Evolutionary conservation across 2,797 vertebrate species (phyloP).

Genomic region (Saguinus oedipus): DNA sequence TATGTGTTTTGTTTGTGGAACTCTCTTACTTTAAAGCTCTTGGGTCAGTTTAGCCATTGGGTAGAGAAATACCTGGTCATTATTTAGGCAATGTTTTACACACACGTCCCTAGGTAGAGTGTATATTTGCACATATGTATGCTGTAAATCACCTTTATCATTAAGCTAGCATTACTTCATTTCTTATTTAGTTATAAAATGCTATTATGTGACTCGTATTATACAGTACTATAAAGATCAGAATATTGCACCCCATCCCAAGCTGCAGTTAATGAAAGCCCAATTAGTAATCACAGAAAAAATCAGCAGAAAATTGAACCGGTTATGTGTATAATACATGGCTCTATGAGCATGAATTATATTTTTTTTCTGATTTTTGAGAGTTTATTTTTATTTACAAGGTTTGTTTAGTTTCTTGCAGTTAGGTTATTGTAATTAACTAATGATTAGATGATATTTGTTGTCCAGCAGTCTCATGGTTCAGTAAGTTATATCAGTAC

Average conservation of each 20-base stretch:
- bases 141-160: accelerated
- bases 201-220: not conserved
- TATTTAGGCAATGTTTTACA: not conserved
- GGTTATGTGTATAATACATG: accelerated
- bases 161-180: not conserved
- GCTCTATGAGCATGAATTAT: not conserved
- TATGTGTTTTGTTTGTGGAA: not conserved
- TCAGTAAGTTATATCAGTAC: accelerated
- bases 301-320: not conserved
- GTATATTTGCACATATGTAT: not conserved
- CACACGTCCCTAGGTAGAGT: accelerated
- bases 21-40: not conserved
- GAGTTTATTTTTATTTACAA: not conserved
- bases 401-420: not conserved
- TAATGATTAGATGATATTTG: not conserved
- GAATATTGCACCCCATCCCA: accelerated
- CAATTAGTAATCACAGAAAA: not conserved
- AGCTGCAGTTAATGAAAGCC: not conserved
- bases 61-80: not conserved
- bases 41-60: not conserved
- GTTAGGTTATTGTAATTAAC: not conserved
- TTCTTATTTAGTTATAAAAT: not conserved
- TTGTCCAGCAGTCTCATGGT: not conserved
- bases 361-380: not conserved
- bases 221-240: not conserved